Evolutionary conservation across 2,888 invertebrate genomes (phyloP).

Genomic region (Syrphus vitripennis): DNA sequence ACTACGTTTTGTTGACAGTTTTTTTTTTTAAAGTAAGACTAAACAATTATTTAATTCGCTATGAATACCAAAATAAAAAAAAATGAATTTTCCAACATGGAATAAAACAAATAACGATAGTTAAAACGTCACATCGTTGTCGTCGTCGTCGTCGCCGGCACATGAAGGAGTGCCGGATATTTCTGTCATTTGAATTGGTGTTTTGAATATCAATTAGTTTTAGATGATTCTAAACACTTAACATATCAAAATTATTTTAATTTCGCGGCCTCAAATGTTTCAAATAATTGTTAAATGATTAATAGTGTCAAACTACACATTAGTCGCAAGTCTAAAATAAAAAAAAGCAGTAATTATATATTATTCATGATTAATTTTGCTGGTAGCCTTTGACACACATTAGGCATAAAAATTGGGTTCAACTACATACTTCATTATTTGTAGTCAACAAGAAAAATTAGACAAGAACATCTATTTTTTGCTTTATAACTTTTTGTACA

Average conservation of each 20-base stretch:
- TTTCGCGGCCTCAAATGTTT: conserved; percentile 17
- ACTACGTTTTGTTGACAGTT: no score
- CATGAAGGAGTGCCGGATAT: conserved; percentile 61
- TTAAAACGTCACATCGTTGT: conserved; percentile 9
- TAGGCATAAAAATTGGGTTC: background rate
- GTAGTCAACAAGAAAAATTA: no score
- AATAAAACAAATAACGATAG: background rate
- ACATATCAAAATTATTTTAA: conserved; percentile 20
- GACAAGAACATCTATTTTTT: no score
- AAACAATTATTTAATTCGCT: background rate
- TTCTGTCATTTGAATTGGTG: conserved; percentile 34
- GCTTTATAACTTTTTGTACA: no score
- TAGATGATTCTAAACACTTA: conserved; percentile 11
- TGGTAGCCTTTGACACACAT: background rate
- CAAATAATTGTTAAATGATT: background rate
- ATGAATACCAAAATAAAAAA: background rate
- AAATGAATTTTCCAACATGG: background rate
- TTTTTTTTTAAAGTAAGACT: no score
- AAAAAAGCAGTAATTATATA: background rate
- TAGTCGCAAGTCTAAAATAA: background rate
- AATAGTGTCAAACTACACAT: background rate
- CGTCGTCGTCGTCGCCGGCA: background rate
- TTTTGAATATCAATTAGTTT: conserved; percentile 58
- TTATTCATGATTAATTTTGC: background rate
- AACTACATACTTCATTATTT: no score